phyloP scores from a whole-genome alignment of 2,113 vertebrate genomes.

The Nibea albiflora region DNA sequence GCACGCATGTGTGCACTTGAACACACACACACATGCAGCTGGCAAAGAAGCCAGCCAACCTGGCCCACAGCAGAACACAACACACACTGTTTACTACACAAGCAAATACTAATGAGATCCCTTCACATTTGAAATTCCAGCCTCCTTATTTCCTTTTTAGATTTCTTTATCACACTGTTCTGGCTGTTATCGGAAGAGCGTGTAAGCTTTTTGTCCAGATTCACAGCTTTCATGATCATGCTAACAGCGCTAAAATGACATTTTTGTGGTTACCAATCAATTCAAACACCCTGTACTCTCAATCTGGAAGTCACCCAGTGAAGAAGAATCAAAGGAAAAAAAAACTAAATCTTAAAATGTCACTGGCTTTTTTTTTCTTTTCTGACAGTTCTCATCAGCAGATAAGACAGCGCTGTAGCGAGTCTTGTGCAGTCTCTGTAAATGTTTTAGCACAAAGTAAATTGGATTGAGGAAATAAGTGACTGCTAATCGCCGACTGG shows the following conservation, averaged over 20 bases:
- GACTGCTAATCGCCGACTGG: conserved; percentile 38
- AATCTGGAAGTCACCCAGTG: conserved; percentile 29
- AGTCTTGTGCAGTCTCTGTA: conserved; percentile 7
- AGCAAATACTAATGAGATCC: conserved; percentile 43
- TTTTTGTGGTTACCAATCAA: conserved; percentile 17
- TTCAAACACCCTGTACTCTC: conserved; percentile 21
- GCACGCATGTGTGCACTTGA: neutral
- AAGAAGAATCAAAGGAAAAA: conserved; percentile 26
- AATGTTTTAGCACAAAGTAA: conserved; percentile 36
- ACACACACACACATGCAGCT: conserved; percentile 41
- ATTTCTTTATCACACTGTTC: neutral
- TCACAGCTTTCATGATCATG: neutral
- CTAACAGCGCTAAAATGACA: neutral
- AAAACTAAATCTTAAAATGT: conserved; percentile 51
- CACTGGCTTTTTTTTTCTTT: conserved; percentile 12
- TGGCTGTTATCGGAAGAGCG: neutral
- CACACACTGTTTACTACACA: conserved; percentile 30
- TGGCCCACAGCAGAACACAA: conserved; percentile 35
- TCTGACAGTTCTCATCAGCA: conserved; percentile 39
- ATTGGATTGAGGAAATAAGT: conserved; percentile 33
- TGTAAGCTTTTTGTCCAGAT: neutral
- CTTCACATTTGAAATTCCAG: neutral
- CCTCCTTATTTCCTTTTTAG: neutral
- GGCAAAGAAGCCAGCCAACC: conserved; percentile 36
- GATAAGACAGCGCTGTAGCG: conserved; percentile 30